phyloP scores from a whole-genome alignment of 2,797 vertebrate species.

The Enteromius mattozi region DNA sequence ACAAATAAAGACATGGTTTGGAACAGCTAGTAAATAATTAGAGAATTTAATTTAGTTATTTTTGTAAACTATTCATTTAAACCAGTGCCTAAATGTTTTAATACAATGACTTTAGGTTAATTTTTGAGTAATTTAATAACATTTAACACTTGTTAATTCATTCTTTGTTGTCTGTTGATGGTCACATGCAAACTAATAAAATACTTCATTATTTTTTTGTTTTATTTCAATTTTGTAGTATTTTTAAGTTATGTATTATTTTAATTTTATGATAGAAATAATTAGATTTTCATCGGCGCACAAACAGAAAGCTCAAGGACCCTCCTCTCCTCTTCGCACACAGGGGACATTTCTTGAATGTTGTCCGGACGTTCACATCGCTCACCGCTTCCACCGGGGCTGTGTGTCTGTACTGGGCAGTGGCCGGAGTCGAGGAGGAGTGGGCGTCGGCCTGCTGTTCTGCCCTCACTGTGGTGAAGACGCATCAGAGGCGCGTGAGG shows the following conservation, averaged over 20 bases:
- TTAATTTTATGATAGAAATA: neutral
- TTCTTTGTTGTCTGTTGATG: neutral
- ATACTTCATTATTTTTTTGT: neutral
- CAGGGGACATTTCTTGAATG: conserved; percentile 93
- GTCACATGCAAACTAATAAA: neutral
- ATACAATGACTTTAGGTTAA: neutral
- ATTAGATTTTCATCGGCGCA: neutral
- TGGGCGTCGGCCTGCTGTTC: conserved; percentile 86
- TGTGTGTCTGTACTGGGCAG: conserved; percentile 88
- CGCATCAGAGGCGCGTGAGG: conserved; percentile 89
- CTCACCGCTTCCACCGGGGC: conserved; percentile 91
- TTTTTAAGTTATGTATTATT: neutral
- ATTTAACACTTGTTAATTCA: neutral
- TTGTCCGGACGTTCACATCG: conserved; percentile 89
- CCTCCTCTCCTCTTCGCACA: neutral
- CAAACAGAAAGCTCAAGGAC: neutral
- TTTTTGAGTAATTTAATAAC: neutral
- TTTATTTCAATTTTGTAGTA: neutral
- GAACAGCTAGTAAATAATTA: neutral
- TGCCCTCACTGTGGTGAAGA: conserved; percentile 95
- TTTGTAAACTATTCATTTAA: neutral
- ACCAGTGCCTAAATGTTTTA: neutral
- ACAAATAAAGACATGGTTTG: neutral
- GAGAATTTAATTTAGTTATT: neutral
- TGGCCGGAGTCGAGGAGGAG: conserved; percentile 70